Evolutionary conservation across 1,140 invertebrate species (phyloP).

Genomic region (Zaprionus ghesquierei): DNA sequence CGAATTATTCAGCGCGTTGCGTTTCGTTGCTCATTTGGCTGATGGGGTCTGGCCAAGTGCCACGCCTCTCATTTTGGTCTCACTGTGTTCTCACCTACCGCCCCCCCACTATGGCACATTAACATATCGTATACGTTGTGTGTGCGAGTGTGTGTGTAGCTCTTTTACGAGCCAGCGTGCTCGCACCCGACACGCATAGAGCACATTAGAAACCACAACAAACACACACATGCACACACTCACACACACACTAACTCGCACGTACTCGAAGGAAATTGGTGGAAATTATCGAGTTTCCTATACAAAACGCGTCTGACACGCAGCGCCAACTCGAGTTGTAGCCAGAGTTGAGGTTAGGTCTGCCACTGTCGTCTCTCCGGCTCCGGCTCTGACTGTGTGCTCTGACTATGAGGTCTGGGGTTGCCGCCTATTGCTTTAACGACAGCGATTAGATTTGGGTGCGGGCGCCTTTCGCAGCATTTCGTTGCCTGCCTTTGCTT

Average conservation of each 20-base stretch:
- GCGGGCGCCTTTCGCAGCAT: neutral
- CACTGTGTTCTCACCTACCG: conserved; percentile 22
- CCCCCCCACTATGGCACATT: neutral
- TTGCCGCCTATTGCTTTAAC: conserved; percentile 47
- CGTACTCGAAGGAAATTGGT: conserved; percentile 71
- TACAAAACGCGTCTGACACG: conserved; percentile 76
- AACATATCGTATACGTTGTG: conserved; percentile 13
- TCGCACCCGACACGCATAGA: conserved; percentile 30
- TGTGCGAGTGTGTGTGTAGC: conserved; percentile 33
- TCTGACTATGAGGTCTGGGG: neutral
- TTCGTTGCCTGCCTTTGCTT: conserved; percentile 18
- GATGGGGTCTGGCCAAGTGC: conserved; percentile 18
- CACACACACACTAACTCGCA: conserved; percentile 1
- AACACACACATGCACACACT: neutral
- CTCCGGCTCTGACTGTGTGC: neutral
- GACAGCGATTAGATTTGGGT: conserved; percentile 59
- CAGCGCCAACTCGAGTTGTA: conserved; percentile 18
- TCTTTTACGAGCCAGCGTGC: conserved; percentile 56
- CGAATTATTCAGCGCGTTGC: neutral
- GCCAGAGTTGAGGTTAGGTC: conserved; percentile 25
- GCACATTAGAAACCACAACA: conserved; percentile 34
- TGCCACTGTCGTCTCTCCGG: neutral
- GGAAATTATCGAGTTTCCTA: conserved; percentile 81
- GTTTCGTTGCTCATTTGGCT: conserved; percentile 23
- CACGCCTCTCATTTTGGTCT: conserved; percentile 34